phyloP scores from a whole-genome alignment of 2,888 invertebrate genomes.

The Drosophila birchii region DNA sequence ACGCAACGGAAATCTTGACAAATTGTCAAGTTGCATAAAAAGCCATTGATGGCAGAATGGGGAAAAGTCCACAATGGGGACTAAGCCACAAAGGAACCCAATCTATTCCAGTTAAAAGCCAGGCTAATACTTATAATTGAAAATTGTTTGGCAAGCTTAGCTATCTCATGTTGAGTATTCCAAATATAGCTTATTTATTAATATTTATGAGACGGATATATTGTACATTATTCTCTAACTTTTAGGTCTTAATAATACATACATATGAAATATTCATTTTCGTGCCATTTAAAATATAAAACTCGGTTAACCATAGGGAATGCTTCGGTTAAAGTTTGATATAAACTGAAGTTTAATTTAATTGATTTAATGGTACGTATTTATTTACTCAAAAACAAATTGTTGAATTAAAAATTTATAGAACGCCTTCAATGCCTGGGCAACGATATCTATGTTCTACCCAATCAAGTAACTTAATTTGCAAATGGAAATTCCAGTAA shows the following conservation, averaged over 20 bases:
- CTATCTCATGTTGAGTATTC: not conserved
- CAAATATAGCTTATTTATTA: not conserved
- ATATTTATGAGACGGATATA: not conserved
- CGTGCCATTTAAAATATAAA: too few relatives aligned
- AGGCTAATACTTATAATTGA: not conserved
- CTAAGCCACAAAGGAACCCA: conserved; percentile 6
- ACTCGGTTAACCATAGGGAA: not conserved
- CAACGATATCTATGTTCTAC: not conserved
- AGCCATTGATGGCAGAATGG: conserved; percentile 9
- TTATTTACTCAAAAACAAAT: not conserved
- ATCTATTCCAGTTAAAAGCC: conserved; percentile 2
- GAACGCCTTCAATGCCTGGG: not conserved
- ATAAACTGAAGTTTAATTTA: not conserved
- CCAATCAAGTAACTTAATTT: conserved; percentile 5
- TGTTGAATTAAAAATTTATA: not conserved
- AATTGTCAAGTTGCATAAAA: conserved; percentile 21
- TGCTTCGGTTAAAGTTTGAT: not conserved
- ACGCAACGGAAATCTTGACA: conserved; percentile 31
- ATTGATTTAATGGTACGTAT: too few relatives aligned
- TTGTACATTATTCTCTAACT: not conserved
- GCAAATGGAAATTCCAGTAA: conserved; percentile 18
- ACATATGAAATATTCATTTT: too few relatives aligned
- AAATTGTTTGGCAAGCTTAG: conserved; percentile 1
- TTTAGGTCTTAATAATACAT: not conserved
- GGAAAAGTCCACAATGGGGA: not conserved